Conservation (phyloP, 2,797 vertebrate genomes). For the Euphonia xanthogaster region DNA sequence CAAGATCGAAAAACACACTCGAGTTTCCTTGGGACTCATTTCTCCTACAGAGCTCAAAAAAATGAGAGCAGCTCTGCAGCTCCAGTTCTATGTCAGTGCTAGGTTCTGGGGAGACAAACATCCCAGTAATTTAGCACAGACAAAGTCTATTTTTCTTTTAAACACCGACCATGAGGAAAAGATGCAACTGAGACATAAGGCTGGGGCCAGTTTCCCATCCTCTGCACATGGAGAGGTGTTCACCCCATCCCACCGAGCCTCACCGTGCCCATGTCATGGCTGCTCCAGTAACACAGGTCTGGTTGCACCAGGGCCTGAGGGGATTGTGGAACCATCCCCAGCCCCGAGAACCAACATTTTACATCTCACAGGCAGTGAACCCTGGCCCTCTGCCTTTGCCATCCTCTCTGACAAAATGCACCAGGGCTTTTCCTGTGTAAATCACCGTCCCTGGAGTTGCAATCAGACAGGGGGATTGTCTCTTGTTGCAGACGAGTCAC, state of each 20-base stretch:
- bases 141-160: background rate
- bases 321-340: background rate
- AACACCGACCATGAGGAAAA: background rate
- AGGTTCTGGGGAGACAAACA: background rate
- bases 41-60: background rate
- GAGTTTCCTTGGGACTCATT: background rate
- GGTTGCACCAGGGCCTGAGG: background rate
- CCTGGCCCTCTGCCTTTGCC: background rate
- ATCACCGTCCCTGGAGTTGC: background rate
- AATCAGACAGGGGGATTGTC: rapidly evolving
- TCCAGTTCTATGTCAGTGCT: background rate
- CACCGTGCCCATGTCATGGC: rapidly evolving
- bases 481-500: rapidly evolving
- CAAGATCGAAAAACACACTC: background rate
- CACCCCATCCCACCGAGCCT: rapidly evolving
- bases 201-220: background rate
- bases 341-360: background rate
- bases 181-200: background rate
- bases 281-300: background rate
- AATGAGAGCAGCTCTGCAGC: background rate
- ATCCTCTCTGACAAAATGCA: background rate
- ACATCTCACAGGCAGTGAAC: background rate
- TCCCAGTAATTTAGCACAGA: background rate
- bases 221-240: rapidly evolving
- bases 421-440: background rate